Evolutionary conservation across 2,113 vertebrate genomes (phyloP).

Genomic region (Pleuronectes platessa): DNA sequence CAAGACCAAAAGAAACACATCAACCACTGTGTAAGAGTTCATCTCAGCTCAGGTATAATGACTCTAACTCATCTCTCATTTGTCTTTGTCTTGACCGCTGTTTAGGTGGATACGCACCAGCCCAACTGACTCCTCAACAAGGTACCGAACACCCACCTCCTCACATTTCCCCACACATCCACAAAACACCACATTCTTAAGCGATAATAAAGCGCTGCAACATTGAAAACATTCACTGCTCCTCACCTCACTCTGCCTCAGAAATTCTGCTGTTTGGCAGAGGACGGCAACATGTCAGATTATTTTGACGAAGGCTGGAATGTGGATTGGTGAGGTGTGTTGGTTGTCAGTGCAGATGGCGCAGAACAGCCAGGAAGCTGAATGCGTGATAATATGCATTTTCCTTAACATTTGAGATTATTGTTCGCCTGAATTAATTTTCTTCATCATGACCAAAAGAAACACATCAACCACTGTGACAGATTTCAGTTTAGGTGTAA

Average conservation of each 20-base stretch:
- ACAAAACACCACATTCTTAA: too few species aligned
- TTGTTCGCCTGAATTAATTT: background rate
- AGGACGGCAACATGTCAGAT: background rate
- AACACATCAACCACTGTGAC: slow-evolving; percentile 11
- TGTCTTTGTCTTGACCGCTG: background rate
- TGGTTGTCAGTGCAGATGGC: slow-evolving; percentile 49
- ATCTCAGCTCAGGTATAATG: too few species aligned
- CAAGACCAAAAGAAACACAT: too few species aligned
- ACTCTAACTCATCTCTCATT: too few species aligned
- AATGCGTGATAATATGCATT: slow-evolving; percentile 42
- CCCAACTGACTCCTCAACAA: too few species aligned
- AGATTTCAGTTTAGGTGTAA: slow-evolving; percentile 9
- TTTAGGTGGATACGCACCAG: too few species aligned
- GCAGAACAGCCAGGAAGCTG: slow-evolving; percentile 4
- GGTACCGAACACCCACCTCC: background rate
- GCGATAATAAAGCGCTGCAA: background rate
- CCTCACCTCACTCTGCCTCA: background rate
- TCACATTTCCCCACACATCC: background rate
- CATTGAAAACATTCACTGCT: background rate
- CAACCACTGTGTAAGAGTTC: too few species aligned
- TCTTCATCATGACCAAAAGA: slow-evolving; percentile 10
- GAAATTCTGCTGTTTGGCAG: slow-evolving; percentile 13
- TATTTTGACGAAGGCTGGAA: background rate
- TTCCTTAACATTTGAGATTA: slow-evolving; percentile 52
- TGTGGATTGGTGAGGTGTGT: slow-evolving; percentile 2